A percentile compares a stretch with the other conserved stretches of the same genome.
Evolutionary conservation across 2,888 invertebrate species (phyloP).

Genomic region (Augiades crinisus): DNA sequence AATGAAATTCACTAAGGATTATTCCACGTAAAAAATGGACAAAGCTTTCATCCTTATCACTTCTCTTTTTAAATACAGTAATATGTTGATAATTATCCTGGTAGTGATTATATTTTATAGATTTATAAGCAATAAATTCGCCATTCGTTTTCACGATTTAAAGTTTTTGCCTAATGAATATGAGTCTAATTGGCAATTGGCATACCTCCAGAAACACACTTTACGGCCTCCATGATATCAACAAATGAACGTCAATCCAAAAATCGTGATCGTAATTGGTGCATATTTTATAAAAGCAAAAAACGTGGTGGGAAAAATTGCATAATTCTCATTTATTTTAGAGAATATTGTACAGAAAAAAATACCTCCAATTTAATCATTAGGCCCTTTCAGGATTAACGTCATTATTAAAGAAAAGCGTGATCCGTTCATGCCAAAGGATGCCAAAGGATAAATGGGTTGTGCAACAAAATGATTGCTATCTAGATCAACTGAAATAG

Average conservation of each 20-base stretch:
- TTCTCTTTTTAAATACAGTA: no score
- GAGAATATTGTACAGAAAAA: constrained; percentile 13
- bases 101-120: neutral
- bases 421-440: neutral
- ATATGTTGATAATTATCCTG: no score
- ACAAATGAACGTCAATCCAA: neutral
- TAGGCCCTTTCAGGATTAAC: constrained; percentile 6
- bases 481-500: constrained; percentile 15
- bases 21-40: no score
- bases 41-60: no score
- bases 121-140: neutral
- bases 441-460: constrained; percentile 2
- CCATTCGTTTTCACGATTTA: constrained; percentile 9
- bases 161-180: neutral
- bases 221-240: neutral
- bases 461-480: constrained; percentile 12
- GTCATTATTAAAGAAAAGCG: constrained; percentile 1
- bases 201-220: neutral
- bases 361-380: neutral
- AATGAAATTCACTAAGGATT: no score
- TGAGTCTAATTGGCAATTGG: constrained; percentile 1
- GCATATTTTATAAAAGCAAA: constrained; percentile 10
- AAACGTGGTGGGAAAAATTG: neutral
- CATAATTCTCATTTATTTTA: constrained; percentile 11
- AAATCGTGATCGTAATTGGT: neutral